These are phyloP conservation scores for Prolemur simus DNA, from an alignment of 2,113 vertebrate species.

Conservation along the genomic window DNA sequence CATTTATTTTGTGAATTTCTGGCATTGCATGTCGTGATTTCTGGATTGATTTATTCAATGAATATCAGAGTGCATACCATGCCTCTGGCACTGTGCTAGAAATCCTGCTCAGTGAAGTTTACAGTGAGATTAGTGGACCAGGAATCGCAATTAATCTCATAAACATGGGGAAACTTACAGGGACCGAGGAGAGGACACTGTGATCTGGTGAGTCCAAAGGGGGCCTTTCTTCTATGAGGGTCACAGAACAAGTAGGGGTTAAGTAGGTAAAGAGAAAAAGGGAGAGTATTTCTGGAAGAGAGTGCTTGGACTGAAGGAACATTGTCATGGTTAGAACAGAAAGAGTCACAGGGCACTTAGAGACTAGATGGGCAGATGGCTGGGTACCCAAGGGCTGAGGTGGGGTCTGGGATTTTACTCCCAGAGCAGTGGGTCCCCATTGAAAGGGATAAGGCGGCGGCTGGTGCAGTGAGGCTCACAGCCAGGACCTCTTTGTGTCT, in stretches of 20 bases:
- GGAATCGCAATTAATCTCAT: slow-evolving; percentile 38
- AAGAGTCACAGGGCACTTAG: not conserved
- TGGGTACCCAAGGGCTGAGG: not conserved
- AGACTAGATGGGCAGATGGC: too few species aligned
- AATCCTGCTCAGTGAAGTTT: not conserved
- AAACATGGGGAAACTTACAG: not conserved
- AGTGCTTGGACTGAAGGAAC: not conserved
- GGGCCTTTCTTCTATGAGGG: not conserved
- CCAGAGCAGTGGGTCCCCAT: not conserved
- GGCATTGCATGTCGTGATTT: slow-evolving; percentile 60
- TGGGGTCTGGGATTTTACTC: not conserved
- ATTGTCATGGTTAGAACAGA: not conserved
- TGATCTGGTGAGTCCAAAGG: not conserved
- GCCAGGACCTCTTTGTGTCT: not conserved
- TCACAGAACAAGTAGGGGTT: not conserved
- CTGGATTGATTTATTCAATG: slow-evolving; percentile 30
- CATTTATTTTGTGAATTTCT: slow-evolving; percentile 61
- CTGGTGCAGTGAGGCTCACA: not conserved
- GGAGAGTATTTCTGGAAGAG: not conserved
- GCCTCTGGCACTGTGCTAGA: not conserved
- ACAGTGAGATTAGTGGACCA: slow-evolving; percentile 39
- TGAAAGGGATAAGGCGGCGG: not conserved
- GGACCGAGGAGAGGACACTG: not conserved
- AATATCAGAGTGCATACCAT: not conserved
- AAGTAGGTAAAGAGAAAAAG: not conserved